Conservation (phyloP, 1,140 invertebrate genomes). For the Macrostomum lignano region DNA sequence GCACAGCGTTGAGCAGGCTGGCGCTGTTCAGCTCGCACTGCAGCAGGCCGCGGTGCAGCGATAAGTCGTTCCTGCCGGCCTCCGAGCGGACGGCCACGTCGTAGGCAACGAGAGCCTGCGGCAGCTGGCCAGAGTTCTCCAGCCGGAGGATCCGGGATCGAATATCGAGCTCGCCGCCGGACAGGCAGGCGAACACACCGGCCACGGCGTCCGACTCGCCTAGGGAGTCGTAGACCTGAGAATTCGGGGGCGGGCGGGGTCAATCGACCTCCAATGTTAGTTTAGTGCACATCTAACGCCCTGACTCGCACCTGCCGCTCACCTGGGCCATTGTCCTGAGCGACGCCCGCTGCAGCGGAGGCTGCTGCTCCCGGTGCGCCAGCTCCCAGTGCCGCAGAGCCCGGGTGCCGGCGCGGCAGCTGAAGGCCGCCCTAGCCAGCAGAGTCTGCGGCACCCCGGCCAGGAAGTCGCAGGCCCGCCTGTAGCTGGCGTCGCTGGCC, state of each 20-base stretch:
- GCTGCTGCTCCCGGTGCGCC: no score
- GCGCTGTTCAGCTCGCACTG: slow-evolving; percentile 30
- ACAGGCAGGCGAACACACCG: slow-evolving; percentile 30
- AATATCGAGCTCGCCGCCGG: no score
- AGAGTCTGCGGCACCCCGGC: no score
- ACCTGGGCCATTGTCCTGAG: no score
- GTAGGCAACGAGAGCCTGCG: slow-evolving; percentile 33
- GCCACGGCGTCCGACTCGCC: slow-evolving; percentile 34
- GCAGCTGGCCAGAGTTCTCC: slow-evolving; percentile 29
- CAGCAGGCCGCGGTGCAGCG: slow-evolving; percentile 28
- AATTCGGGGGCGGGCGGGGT: no score
- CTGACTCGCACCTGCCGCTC: no score
- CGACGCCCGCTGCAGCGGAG: no score
- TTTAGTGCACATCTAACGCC: no score
- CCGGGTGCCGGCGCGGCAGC: slow-evolving; percentile 31
- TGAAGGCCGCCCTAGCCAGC: slow-evolving; percentile 30
- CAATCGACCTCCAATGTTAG: no score
- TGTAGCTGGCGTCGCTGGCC: slow-evolving; percentile 11
- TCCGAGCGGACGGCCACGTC: slow-evolving; percentile 27
- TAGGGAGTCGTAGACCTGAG: slow-evolving; percentile 32
- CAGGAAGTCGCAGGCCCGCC: slow-evolving; percentile 23
- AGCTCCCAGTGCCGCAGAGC: slow-evolving; percentile 33
- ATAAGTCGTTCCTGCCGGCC: slow-evolving; percentile 20
- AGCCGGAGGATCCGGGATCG: neutral
- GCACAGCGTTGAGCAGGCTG: slow-evolving; percentile 29